Evolutionary conservation across 2,888 invertebrate species (phyloP), one percentile per base, ranked within the genome.

Genomic region (Bombylius major): DNA sequence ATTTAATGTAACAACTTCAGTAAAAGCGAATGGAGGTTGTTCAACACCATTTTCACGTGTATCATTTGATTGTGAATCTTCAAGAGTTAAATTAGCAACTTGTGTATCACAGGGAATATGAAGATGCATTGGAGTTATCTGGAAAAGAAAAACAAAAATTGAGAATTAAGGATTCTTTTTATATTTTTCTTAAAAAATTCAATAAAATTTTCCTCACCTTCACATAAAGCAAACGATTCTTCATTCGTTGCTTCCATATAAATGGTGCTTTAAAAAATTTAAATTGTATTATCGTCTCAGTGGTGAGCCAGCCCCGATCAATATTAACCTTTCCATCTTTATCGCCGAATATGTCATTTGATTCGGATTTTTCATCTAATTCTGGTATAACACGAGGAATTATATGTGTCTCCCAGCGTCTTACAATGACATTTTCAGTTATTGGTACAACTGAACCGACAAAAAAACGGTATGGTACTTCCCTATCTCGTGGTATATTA

Each of bases 231-330:
- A 79, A 74, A 63, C 83, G 81, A 61, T 81, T 82, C 63, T 81
- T 77, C 64, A 87, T 79, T 62, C 84, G 82, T 64, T 83, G 82
- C 66, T 86, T 86, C 53, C 92, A 77, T 61, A 83, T 83, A 56
- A 93, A 80, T 3, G 92, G 87, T 65, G 86, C 84, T 66, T 87
- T 86, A 65, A 83, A 82, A 65, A 92, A 80, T 71, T 91, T 89
- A 58, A 94, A 80, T 70, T 93, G 92, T 50, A 94, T 78, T 55
- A 88, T 77, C n/a, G 86, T 85, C 69, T 90, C 89, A 60, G 81
- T 79, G 46, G 87, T 90, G 36, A 93, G 76, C 93, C 93, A 94
- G 13, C 93, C 93, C 62, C 82, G 79, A 66, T 85, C 86, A 13
- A 89, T 75, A 62, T 79, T 78, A 60, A 75, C 72, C 34, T 74